Conservation (phyloP, 2,888 invertebrate genomes). For the Drosophila mayaguana region DNA sequence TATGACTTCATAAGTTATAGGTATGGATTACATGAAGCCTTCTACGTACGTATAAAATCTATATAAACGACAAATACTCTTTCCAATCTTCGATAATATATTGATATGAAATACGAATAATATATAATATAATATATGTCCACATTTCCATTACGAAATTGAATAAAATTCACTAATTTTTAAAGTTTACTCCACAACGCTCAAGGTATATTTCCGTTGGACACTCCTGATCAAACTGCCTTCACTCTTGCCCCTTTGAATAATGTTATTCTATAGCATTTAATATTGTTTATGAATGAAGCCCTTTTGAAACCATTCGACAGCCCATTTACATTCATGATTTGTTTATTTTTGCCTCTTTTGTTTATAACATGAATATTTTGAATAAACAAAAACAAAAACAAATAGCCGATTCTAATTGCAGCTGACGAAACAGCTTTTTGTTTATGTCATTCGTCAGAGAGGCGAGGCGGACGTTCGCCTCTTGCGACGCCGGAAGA, state of each 20-base stretch:
- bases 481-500: constrained; percentile 51
- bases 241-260: not conserved
- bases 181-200: too few relatives aligned
- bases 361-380: constrained; percentile 5
- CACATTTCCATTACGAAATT: too few relatives aligned
- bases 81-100: too few relatives aligned
- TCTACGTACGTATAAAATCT: too few relatives aligned
- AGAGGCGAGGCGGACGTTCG: constrained; percentile 25
- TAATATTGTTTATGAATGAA: not conserved
- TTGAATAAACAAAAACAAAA: constrained; percentile 8
- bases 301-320: constrained; percentile 1
- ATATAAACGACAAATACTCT: too few relatives aligned
- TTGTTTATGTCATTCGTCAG: constrained; percentile 64
- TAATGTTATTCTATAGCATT: not conserved
- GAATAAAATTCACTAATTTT: not conserved
- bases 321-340: constrained; percentile 12
- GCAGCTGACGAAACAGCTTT: constrained; percentile 47
- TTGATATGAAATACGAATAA: too few relatives aligned
- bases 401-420: constrained; percentile 23
- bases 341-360: constrained; percentile 21
- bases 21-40: too few relatives aligned
- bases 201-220: not conserved
- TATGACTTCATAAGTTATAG: not conserved
- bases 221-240: not conserved
- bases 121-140: too few relatives aligned